Base-by-base conservation (phyloP, 2,113 vertebrate genomes). In the Cynoglossus semilaevis region DNA sequence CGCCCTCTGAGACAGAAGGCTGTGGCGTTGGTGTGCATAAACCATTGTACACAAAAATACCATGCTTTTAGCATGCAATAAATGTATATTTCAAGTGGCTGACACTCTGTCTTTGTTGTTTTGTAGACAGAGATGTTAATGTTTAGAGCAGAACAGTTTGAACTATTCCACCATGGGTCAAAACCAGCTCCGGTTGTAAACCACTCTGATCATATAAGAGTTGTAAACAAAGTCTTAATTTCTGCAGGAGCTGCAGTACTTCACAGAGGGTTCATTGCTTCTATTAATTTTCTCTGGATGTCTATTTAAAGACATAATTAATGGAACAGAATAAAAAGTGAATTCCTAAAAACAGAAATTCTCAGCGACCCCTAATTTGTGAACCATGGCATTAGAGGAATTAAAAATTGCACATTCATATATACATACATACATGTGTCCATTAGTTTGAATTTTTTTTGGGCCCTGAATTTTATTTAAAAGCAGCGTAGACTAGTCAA, bases 61-160 rank as follows among this genome's bases (percentile, higher is more conserved):
- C 47, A 66, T 71, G 78, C 84, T 83, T 73, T 79, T 77, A 81
- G 84, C 82, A 89, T 85, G 80, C 79, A 90, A 89, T 89, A 90
- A 91, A 90, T 76, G 69, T 83, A 70, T 80, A 82, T 86, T 77
- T 82, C 51, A 88, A 85, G 83, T 80, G 60, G 66, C 70, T 82
- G 59, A 74, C 12, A 44, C 61, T 82, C 64, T 72, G 51, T 79
- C 70, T 79, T 77, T 68, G 19, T 61, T 10, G 7, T 18, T 29
- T 29, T 29, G 22, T n/a, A n/a, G n/a, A n/a, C n/a, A n/a, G n/a
- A n/a, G n/a, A n/a, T n/a, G n/a, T n/a, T n/a, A n/a, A n/a, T 44
- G 48, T 51, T 54, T 43, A 38, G 45, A 66, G 43, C 62, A 46
- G 17, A 64, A n/a, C n/a, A n/a, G n/a, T n/a, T n/a, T n/a, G n/a